Conservation (phyloP, 92 coral and sea anemone species). For the Porites lobata region DNA sequence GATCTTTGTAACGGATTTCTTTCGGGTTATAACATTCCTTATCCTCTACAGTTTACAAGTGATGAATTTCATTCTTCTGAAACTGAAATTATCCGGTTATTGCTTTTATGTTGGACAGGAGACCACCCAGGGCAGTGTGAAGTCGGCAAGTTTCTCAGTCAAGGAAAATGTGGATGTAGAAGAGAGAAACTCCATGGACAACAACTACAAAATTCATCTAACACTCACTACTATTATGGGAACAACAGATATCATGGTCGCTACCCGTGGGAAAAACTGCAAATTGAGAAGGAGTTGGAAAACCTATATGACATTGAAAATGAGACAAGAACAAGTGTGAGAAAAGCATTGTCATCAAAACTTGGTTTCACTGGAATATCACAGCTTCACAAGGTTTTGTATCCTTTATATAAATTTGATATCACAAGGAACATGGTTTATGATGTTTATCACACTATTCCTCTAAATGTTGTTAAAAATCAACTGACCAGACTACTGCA, state of each 20-base stretch:
- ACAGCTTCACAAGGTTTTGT: no score
- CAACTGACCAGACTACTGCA: conserved; percentile 54
- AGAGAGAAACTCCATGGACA: conserved; percentile 73
- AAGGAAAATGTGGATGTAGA: conserved; percentile 80
- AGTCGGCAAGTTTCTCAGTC: conserved; percentile 76
- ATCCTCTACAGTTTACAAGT: conserved; percentile 30
- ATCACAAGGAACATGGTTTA: no score
- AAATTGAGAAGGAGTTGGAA: conserved; percentile 50
- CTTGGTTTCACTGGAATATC: conserved; percentile 82
- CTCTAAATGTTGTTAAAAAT: conserved; percentile 73
- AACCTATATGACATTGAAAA: conserved; percentile 66
- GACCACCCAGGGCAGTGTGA: conserved; percentile 87
- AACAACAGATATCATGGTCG: conserved; percentile 66
- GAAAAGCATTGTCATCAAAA: conserved; percentile 57
- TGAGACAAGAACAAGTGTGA: conserved; percentile 57
- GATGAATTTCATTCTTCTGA: conserved; percentile 9
- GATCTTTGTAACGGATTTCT: conserved; percentile 65
- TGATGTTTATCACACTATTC: conserved; percentile 71
- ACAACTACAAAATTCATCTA: conserved; percentile 66
- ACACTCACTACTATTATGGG: conserved; percentile 75
- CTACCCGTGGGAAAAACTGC: conserved; percentile 68
- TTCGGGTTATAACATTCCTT: conserved; percentile 51
- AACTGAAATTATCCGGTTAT: conserved; percentile 59
- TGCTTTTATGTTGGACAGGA: conserved; percentile 71
- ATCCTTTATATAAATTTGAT: no score